These are phyloP conservation scores for Bombus cullumanus DNA, from an alignment of 1,140 invertebrate genomes.

Conservation along the genomic window DNA sequence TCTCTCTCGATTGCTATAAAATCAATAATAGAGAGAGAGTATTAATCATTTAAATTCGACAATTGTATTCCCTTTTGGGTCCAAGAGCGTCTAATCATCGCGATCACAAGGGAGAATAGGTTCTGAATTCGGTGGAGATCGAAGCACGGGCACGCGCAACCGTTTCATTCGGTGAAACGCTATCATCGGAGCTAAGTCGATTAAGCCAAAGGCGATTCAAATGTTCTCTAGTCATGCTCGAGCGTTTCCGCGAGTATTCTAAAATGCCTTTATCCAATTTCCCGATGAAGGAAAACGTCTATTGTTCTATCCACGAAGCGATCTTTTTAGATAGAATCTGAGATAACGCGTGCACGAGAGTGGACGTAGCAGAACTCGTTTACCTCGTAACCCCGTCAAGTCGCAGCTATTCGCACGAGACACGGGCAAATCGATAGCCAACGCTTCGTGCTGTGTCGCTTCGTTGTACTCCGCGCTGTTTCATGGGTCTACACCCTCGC, in stretches of 20 bases:
- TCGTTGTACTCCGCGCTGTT: neutral
- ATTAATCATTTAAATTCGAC: too few relatives aligned
- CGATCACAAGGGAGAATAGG: neutral
- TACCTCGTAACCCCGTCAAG: conserved; percentile 56
- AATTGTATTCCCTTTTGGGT: neutral
- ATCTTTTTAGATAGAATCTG: conserved; percentile 66
- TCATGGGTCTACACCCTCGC: conserved; percentile 13
- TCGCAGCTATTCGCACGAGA: conserved; percentile 27
- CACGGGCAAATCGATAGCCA: conserved; percentile 43
- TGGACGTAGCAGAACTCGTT: conserved; percentile 46
- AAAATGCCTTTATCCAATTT: conserved; percentile 56
- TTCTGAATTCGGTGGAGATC: neutral
- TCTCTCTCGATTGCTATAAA: too few relatives aligned
- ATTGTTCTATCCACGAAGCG: conserved; percentile 41
- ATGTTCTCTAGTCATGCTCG: conserved; percentile 19
- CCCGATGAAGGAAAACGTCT: conserved; percentile 39
- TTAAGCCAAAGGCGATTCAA: conserved; percentile 55
- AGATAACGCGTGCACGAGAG: conserved; percentile 43
- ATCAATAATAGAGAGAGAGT: too few relatives aligned
- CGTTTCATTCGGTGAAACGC: neutral
- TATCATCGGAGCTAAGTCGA: conserved; percentile 6
- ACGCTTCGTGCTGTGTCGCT: neutral
- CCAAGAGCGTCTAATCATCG: neutral
- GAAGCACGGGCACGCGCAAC: conserved; percentile 19
- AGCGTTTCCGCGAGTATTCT: conserved; percentile 24